Conservation (phyloP, 2,888 invertebrate species). For the Cistogaster globosa region DNA sequence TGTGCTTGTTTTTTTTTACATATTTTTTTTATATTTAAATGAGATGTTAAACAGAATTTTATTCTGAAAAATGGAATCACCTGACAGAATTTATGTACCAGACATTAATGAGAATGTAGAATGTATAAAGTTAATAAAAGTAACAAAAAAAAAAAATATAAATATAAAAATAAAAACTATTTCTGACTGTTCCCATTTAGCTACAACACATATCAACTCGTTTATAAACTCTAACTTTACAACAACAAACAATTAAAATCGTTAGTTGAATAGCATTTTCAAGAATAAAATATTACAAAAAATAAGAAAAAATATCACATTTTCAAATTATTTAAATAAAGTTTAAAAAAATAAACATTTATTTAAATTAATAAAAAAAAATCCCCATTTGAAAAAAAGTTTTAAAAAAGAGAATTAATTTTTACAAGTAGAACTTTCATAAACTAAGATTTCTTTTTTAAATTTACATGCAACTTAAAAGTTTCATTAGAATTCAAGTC, state of each 20-base stretch:
- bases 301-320: constrained; percentile 62
- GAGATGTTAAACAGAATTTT: constrained; percentile 48
- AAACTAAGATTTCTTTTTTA: background rate
- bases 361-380: constrained; percentile 30
- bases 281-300: constrained; percentile 23
- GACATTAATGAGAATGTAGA: constrained; percentile 61
- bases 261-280: constrained; percentile 12
- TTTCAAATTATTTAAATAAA: constrained; percentile 44
- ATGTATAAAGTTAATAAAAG: constrained; percentile 9
- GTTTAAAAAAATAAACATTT: constrained; percentile 1
- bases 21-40: constrained; percentile 20
- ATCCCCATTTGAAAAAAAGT: constrained; percentile 44
- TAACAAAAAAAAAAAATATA: too few relatives aligned
- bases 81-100: constrained; percentile 25
- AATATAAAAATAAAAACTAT: constrained; percentile 14
- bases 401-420: background rate
- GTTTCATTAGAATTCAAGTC: background rate
- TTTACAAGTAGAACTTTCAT: constrained; percentile 28
- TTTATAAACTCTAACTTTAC: constrained; percentile 18
- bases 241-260: constrained; percentile 15
- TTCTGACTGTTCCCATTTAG: background rate
- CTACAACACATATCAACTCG: background rate
- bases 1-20: constrained; percentile 59
- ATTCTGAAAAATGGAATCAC: constrained; percentile 44
- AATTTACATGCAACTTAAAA: background rate